Evolutionary conservation across 2,797 vertebrate genomes (phyloP).

Genomic region (Myiotriccus ornatus): DNA sequence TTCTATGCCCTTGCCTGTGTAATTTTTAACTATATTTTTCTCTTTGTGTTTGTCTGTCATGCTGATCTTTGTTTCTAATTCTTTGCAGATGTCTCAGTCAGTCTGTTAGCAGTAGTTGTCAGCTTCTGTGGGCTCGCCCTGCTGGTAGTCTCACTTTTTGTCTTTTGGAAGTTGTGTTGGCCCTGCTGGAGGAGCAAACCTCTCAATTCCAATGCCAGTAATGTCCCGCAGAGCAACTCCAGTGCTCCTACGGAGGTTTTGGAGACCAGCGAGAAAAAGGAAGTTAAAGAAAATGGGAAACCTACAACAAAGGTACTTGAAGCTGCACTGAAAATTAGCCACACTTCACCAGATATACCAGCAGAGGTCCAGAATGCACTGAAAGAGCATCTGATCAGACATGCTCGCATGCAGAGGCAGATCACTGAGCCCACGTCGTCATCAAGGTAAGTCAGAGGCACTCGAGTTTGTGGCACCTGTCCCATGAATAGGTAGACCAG

Average conservation of each 20-base stretch:
- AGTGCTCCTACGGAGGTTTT: slow-evolving; percentile 76
- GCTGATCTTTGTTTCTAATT: slow-evolving; percentile 56
- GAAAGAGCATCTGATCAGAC: slow-evolving; percentile 88
- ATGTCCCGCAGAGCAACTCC: slow-evolving; percentile 79
- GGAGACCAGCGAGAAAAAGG: slow-evolving; percentile 85
- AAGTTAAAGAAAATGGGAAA: slow-evolving; percentile 81
- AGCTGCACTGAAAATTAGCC: slow-evolving; percentile 98
- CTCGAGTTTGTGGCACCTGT: accelerated
- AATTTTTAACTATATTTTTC: background rate
- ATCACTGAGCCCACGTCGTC: slow-evolving; percentile 96
- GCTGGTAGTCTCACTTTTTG: slow-evolving; percentile 96
- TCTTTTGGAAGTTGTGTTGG: slow-evolving; percentile 99
- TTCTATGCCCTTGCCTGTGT: background rate
- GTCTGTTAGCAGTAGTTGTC: slow-evolving; percentile 94
- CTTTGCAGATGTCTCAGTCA: slow-evolving; percentile 93
- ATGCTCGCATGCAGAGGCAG: slow-evolving; percentile 93
- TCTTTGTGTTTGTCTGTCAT: background rate
- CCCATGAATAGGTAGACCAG: background rate
- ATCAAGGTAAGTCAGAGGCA: slow-evolving; percentile 83
- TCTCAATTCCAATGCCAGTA: slow-evolving; percentile 74
- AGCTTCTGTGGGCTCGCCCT: slow-evolving; percentile 98
- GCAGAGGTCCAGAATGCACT: slow-evolving; percentile 93
- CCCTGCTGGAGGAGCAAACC: slow-evolving; percentile 96
- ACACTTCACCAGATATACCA: slow-evolving; percentile 97
- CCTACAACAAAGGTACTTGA: slow-evolving; percentile 84